A percentile compares a stretch with the other conserved stretches of the same genome.
Evolutionary conservation across 2,113 vertebrate genomes (phyloP).

Genomic region (Prochilodus magdalenae): DNA sequence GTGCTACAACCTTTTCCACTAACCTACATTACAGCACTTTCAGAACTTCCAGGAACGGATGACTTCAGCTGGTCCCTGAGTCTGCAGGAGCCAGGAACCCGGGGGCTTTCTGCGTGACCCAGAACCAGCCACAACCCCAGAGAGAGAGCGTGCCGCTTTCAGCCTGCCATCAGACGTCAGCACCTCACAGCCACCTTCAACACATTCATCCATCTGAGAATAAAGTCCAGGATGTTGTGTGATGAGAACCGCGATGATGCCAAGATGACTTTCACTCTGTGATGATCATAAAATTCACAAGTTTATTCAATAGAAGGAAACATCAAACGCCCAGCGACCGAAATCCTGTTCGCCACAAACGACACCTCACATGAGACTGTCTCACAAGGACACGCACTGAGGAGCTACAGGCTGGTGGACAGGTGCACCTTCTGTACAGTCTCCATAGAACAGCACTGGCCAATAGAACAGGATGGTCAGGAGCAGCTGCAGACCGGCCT

Average conservation of each 20-base stretch:
- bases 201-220: not conserved
- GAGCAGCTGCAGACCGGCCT: too few relatives aligned
- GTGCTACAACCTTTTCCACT: not conserved
- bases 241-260: not conserved
- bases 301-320: not conserved
- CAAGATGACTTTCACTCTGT: not conserved
- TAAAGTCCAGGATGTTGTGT: not conserved
- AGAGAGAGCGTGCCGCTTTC: not conserved
- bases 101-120: conserved; percentile 42
- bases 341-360: too few relatives aligned
- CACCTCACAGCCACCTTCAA: not conserved
- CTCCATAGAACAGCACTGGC: too few relatives aligned
- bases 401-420: too few relatives aligned
- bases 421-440: too few relatives aligned
- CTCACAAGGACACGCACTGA: too few relatives aligned
- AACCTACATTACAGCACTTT: conserved; percentile 42
- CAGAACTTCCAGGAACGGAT: conserved; percentile 46
- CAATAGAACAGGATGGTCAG: too few relatives aligned
- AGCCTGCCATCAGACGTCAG: not conserved
- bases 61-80: not conserved
- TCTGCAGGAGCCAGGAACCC: conserved; percentile 9
- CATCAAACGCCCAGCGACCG: too few relatives aligned
- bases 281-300: not conserved
- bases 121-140: conserved; percentile 17
- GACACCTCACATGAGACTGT: too few relatives aligned